These are phyloP conservation scores for Musca domestica DNA, from an alignment of 1,140 invertebrate genomes.

Conservation along the genomic window DNA sequence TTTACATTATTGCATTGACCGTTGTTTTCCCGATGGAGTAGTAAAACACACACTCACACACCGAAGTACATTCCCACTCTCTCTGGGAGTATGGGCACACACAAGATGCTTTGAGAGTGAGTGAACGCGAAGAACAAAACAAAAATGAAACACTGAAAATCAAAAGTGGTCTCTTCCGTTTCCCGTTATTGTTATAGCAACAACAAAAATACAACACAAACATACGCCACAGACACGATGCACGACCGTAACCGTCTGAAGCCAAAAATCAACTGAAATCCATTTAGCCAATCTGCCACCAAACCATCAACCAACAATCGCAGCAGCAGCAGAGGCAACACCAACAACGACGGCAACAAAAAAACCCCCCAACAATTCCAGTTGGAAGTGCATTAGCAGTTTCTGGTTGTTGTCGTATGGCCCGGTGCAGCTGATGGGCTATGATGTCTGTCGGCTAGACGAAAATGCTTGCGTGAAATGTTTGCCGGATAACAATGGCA, in stretches of 20 bases:
- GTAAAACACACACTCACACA: no score
- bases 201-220: not conserved
- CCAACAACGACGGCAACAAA: not conserved
- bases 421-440: not conserved
- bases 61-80: no score
- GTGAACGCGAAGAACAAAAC: no score
- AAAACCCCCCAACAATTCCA: not conserved
- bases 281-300: not conserved
- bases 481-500: not conserved
- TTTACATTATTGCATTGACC: no score
- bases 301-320: no score
- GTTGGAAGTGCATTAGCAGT: constrained; percentile 10
- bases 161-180: no score
- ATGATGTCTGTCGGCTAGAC: not conserved
- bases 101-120: no score
- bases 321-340: no score
- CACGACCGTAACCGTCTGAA: constrained; percentile 14
- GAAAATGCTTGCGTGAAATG: not conserved
- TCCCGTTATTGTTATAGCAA: not conserved
- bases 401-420: not conserved
- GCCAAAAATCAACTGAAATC: constrained; percentile 17
- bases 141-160: no score
- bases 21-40: no score
- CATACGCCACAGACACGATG: not conserved
- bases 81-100: no score